Evolutionary conservation across 2,888 invertebrate genomes (phyloP).

Genomic region (Caradrina clavipalpis): DNA sequence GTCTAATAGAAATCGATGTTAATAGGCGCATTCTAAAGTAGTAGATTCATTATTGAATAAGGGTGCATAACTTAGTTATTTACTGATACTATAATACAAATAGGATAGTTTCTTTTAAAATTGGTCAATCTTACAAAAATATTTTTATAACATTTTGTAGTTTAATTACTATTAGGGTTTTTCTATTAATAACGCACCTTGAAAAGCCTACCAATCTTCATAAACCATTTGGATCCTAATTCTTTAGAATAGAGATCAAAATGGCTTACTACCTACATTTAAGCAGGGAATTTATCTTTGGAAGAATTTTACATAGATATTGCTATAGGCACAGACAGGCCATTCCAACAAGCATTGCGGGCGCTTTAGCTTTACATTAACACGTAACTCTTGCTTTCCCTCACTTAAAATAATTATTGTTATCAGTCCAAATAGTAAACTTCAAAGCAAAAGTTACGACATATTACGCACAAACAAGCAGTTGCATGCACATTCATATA

Average conservation of each 20-base stretch:
- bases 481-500: constrained; percentile 58
- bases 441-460: constrained; percentile 34
- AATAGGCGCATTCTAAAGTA: constrained; percentile 36
- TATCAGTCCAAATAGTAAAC: background rate
- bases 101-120: constrained; percentile 1
- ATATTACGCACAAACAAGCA: constrained; percentile 31
- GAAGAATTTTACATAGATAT: constrained; percentile 2
- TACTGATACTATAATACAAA: background rate
- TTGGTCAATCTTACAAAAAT: background rate
- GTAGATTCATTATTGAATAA: background rate
- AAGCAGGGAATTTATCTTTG: background rate
- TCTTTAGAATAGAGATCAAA: constrained; percentile 15
- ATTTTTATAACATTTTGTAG: background rate
- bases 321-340: constrained; percentile 11
- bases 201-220: background rate
- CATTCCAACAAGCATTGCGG: constrained; percentile 42
- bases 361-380: constrained; percentile 5
- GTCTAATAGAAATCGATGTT: constrained; percentile 4
- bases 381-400: constrained; percentile 16
- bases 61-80: background rate
- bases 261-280: constrained; percentile 4
- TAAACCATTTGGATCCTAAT: constrained; percentile 9
- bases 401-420: background rate
- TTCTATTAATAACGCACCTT: constrained; percentile 4
- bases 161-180: background rate